Evolutionary conservation across 2,888 invertebrate genomes (phyloP), one percentile per base, ranked within the genome.

Genomic region (Tetragonula carbonaria): DNA sequence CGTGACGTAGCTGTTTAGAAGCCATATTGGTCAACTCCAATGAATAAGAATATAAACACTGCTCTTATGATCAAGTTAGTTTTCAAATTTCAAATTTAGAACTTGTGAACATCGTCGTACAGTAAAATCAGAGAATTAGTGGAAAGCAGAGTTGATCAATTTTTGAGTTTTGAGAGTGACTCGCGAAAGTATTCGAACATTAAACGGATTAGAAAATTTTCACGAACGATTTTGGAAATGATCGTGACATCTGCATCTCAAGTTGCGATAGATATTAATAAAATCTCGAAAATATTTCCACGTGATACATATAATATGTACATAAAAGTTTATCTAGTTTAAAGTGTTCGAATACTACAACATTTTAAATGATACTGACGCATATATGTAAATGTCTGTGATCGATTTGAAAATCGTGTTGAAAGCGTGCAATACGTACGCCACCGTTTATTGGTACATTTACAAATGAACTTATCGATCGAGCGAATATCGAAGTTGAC

Each of bases 381-480:
- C 8, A 0, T 57, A 57, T 14, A 57, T 5, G 14, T n/a, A n/a
- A 13, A n/a, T 57, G n/a, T 14, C 5, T 13, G 2, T 57, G 14
- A 57, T 2, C 14, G 57, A 57, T 2, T n/a, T 2, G 13, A 57
- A 57, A 4, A 57, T 57, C 14, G 14, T 57, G 45, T 57, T 57
- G 2, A n/a, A 59, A n/a, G 59, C n/a, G 16, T 57, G n/a, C 3
- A 13, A n/a, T 14, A n/a, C n/a, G 13, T 57, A n/a, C 6, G 38
- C 38, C 8, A 38, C 6, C 8, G 23, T 59, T 13, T 5, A n/a
- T n/a, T 28, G 51, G 14, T 67, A 53, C 45, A 72, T 67, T 72
- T 62, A 53, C 59, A 53, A 59, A 59, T 28, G 59, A 57, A 23
- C 68, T 80, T 80, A 80, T 66, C 78, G 80, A 78, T 78, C 78